Evolutionary conservation across 1,140 invertebrate species (phyloP).

Genomic region (Platorchestia sp.): DNA sequence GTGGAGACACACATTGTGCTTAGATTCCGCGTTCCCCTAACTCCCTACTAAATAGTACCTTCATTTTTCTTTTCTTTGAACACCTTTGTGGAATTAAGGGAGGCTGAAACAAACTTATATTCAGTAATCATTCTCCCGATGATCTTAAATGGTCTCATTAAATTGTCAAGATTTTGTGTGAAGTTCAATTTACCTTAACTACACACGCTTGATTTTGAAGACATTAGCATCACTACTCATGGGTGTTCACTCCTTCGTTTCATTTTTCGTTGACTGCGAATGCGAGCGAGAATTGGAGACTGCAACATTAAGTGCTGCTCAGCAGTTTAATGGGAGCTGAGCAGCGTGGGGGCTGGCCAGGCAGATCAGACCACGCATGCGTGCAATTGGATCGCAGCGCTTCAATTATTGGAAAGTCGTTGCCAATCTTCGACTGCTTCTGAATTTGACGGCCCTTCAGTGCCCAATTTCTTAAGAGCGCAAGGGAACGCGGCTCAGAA

Average conservation of each 20-base stretch:
- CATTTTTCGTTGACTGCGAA: neutral
- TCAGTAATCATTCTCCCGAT: neutral
- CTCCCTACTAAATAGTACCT: no score
- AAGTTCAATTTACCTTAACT: neutral
- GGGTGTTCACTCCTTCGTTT: neutral
- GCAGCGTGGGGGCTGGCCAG: neutral
- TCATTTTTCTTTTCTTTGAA: neutral
- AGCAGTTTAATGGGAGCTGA: neutral
- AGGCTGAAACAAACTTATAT: neutral
- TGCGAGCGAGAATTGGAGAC: neutral
- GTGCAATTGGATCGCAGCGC: neutral
- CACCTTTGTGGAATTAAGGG: no score
- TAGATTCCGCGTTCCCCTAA: no score
- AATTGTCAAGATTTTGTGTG: neutral
- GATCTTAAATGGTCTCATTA: neutral
- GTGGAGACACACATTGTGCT: no score
- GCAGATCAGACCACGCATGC: neutral
- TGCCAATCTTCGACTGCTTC: neutral
- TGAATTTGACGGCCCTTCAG: neutral
- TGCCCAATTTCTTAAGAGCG: neutral
- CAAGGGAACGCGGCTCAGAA: neutral
- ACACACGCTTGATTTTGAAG: neutral
- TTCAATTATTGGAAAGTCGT: slow-evolving; percentile 1
- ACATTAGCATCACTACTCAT: neutral
- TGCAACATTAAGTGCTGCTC: neutral